Evolutionary conservation across 2,113 vertebrate genomes (phyloP), one percentile per base, ranked within the genome.

Genomic region (Oncorhynchus mykiss): DNA sequence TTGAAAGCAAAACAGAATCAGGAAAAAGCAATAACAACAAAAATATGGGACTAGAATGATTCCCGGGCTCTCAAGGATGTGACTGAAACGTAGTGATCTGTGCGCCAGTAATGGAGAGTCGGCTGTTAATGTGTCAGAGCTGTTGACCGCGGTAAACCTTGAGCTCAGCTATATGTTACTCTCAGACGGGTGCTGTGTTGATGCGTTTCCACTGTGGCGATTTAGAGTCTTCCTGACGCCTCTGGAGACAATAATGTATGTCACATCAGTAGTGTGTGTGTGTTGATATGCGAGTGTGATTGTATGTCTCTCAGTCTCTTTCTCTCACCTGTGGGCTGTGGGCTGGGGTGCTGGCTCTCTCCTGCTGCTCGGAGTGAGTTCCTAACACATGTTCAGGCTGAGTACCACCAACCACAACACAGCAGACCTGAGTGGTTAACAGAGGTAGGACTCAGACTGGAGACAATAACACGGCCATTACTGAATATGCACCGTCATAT

Each of bases 311-410:
- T 45, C 39, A 45, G 39, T 45, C 39, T 39, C 39, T 60, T 6
- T 60, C 18, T 80, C 93, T 90, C 86, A 98, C 97, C 97, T 96
- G 96, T 18, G 96, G 95, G 84, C 89, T 92, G 82, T 88, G 82
- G n/a, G 82, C 87, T 20, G 90, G 93, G 90, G 93, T 89, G 81
- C 92, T 91, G 81, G 97, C 96, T 0, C 92, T 93, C 88, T 95
- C 95, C 49, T 94, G 84, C 82, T 95, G 95, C 86, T 96, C 87
- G 49, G 59, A 62, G 59, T 54, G 12, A 54, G 51, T 5, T 54
- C 51, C 51, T 18, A 54, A 18, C 51, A 14, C 51, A 18, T 54
- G 51, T 54, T 54, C 51, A 54, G 51, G 51, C 51, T 16, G 51
- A 54, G 51, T 54, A 54, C 51, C 51, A 54, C 51, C 51, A 54